Percentiles rank a stretch among this genome's conserved stretches.
Evolutionary conservation across 1,140 invertebrate species (phyloP).

Genomic region (Drosophila elegans): DNA sequence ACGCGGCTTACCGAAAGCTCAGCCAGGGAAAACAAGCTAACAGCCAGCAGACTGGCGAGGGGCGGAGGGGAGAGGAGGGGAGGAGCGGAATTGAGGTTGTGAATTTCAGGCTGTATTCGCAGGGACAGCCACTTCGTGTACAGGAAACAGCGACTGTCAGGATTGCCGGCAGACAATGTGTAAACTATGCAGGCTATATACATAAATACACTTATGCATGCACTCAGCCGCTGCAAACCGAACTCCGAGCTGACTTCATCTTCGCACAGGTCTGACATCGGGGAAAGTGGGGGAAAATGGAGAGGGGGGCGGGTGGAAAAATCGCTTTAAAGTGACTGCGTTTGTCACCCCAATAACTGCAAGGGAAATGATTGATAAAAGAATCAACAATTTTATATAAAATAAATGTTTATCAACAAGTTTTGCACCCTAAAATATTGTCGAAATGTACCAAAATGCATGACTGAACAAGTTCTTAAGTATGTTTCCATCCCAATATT

Average conservation of each 20-base stretch:
- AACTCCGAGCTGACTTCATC: slow-evolving; percentile 22
- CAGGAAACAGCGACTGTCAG: slow-evolving; percentile 23
- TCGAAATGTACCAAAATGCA: too few relatives aligned
- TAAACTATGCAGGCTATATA: slow-evolving; percentile 56
- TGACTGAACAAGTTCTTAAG: too few relatives aligned
- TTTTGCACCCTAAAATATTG: too few relatives aligned
- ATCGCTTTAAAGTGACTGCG: slow-evolving; percentile 13
- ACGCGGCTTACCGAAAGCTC: slow-evolving; percentile 68
- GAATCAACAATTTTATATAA: too few relatives aligned
- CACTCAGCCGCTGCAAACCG: slow-evolving; percentile 29
- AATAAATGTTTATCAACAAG: too few relatives aligned
- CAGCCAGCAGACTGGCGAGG: slow-evolving; percentile 15
- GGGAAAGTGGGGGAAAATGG: background rate
- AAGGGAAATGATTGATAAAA: background rate
- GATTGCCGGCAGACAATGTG: slow-evolving; percentile 62
- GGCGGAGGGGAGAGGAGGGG: background rate
- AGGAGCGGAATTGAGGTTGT: too few relatives aligned
- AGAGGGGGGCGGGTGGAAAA: background rate
- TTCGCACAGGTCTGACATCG: background rate
- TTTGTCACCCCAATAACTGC: background rate
- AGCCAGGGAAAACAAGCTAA: slow-evolving; percentile 53
- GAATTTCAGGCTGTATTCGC: too few relatives aligned
- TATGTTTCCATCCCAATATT: too few relatives aligned
- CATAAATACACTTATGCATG: slow-evolving; percentile 43
- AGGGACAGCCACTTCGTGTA: background rate